Evolutionary conservation across 2,888 invertebrate species (phyloP).

Genomic region (Calephelis perditalis): DNA sequence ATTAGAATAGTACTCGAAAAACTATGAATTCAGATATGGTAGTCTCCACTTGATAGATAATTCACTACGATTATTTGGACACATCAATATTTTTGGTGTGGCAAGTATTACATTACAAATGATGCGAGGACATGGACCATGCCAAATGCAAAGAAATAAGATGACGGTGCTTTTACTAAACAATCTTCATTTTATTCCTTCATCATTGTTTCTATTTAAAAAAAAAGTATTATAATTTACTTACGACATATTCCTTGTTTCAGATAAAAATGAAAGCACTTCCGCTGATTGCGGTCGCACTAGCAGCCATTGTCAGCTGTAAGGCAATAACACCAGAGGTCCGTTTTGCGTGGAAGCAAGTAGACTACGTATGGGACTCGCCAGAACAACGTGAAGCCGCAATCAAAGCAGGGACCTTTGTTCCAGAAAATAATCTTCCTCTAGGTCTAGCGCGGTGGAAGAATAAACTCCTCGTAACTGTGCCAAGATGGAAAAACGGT

Average conservation of each 20-base stretch:
- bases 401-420: constrained; percentile 78
- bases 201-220: no score
- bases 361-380: constrained; percentile 82
- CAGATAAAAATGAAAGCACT: constrained; percentile 38
- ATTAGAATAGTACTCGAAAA: no score
- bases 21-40: no score
- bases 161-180: no score
- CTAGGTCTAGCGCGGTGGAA: constrained; percentile 85
- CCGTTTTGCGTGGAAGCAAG: constrained; percentile 83
- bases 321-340: constrained; percentile 76
- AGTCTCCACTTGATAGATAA: no score
- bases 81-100: no score
- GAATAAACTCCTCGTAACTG: constrained; percentile 83
- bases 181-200: no score
- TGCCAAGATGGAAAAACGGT: constrained; percentile 84
- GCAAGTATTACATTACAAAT: no score
- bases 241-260: constrained; percentile 28
- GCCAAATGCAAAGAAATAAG: no score
- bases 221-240: no score
- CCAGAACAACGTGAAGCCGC: constrained; percentile 78
- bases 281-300: constrained; percentile 40
- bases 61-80: no score
- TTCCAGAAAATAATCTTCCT: constrained; percentile 82
- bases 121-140: no score
- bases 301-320: constrained; percentile 47